Base-by-base conservation (phyloP, 37 sponge, comb jelly and placozoan species). In the Agelas oroides region DNA sequence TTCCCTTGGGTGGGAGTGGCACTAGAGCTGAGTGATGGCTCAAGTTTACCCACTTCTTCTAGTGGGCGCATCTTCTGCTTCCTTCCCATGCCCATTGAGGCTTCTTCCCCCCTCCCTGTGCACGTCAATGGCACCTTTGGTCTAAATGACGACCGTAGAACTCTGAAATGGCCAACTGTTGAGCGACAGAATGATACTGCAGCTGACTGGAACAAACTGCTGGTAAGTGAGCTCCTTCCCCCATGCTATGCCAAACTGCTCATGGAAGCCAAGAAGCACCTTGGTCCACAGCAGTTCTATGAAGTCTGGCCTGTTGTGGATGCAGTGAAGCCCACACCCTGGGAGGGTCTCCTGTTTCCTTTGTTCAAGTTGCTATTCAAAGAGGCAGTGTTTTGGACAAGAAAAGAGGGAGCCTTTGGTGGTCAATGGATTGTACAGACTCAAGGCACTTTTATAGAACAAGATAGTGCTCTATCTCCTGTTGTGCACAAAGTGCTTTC, bases 61-160 rank as follows among this genome's bases (percentile, higher is more conserved):
- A 37, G 37, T 25, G 81, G 81, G 15, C 70, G 58, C 13, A 35
- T 88, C n/a, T 88, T 88, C 60, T 88, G 89, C 65, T 71, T 88
- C 25, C 83, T 88, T 13, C 89, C 89, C 17, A 57, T 87, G 60
- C 80, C 87, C 13, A 37, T 5, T 41, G 84, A 84, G 2, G 37
- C 37, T 27, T 62, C 60, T 5, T 61, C 53, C 20, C 65, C 57
- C 24, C 59, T 88, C 17, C 83, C 83, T 35, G 77, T 81, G 21
- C 84, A 88, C 46, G 88, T 91, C 20, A 81, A 91, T 72, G 92
- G 87, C 13, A 75, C 71, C 15, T 91, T 91, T 76, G 76, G 60
- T 5, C 64, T 92, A 13, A 71, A 62, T 20, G 73, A 83, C 13
- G 80, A 91, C 37, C 46, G 88, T 14, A 62, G 92, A 6, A 59